A percentile compares a stretch with the other conserved stretches of the same genome.
Evolutionary conservation across 2,797 vertebrate species (phyloP).

Genomic region (Amphiprion clarkii): DNA sequence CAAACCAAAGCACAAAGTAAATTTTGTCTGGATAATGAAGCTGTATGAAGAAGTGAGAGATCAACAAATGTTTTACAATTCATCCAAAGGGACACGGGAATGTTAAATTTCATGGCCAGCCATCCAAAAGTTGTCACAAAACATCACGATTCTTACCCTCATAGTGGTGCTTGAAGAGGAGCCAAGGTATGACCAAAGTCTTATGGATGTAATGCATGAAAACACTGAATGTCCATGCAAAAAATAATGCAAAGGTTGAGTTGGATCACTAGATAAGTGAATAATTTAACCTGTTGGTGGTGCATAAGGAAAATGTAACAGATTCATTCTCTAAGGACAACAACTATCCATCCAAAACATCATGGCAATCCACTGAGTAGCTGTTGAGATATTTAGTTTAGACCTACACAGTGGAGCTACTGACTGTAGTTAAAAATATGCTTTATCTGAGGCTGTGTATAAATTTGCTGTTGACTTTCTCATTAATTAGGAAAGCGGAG

Average conservation of each 20-base stretch:
- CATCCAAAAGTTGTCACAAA: too few relatives aligned
- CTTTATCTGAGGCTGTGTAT: conserved; percentile 30
- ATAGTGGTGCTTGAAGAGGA: too few relatives aligned
- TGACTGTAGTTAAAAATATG: background rate
- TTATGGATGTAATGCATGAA: too few relatives aligned
- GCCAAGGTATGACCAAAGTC: too few relatives aligned
- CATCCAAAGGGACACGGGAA: too few relatives aligned
- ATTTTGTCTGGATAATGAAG: too few relatives aligned
- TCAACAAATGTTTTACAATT: too few relatives aligned
- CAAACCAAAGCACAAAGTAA: too few relatives aligned
- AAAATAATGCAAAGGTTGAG: background rate
- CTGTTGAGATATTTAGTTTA: background rate
- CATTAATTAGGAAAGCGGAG: background rate
- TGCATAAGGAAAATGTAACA: background rate
- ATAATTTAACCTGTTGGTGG: background rate
- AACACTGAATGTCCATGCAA: background rate
- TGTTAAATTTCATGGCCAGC: too few relatives aligned
- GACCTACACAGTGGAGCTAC: background rate
- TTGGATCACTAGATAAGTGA: background rate
- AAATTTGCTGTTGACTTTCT: conserved; percentile 34
- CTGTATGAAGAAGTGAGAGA: too few relatives aligned
- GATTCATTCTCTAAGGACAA: background rate
- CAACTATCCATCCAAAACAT: background rate
- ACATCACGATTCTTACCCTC: too few relatives aligned
- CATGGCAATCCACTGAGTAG: background rate